These are phyloP conservation scores for Acleris literana DNA, from an alignment of 2,888 invertebrate genomes.

Conservation along the genomic window DNA sequence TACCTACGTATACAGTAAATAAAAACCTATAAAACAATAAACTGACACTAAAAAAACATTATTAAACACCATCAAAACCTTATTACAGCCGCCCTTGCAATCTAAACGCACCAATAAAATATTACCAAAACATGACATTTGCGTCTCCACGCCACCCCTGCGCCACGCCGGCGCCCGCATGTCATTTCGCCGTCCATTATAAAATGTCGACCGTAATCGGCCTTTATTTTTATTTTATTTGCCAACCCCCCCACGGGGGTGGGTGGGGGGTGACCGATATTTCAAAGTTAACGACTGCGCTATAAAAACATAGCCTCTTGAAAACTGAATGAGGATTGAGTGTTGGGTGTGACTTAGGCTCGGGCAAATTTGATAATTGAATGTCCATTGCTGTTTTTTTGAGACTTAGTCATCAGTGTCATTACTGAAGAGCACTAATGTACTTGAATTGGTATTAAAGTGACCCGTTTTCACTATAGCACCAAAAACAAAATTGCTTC, in stretches of 20 bases:
- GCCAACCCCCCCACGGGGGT: conserved; percentile 56
- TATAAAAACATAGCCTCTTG: conserved; percentile 78
- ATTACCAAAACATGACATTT: conserved; percentile 29
- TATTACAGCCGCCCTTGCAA: not conserved
- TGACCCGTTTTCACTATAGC: no score
- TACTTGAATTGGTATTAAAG: no score
- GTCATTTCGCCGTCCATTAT: conserved; percentile 80
- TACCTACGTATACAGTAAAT: no score
- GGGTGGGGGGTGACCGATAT: conserved; percentile 65
- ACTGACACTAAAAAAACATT: not conserved
- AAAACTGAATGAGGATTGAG: conserved; percentile 69
- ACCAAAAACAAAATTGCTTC: no score
- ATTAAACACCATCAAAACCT: conserved; percentile 3
- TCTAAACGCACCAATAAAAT: not conserved
- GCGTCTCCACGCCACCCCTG: conserved; percentile 39
- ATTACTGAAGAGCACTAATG: no score
- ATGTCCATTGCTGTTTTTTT: not conserved
- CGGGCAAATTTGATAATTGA: conserved; percentile 33
- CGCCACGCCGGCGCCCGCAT: conserved; percentile 76
- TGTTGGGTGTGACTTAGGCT: conserved; percentile 51
- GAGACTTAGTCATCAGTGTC: no score
- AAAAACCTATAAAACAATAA: no score
- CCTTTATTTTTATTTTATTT: conserved; percentile 83
- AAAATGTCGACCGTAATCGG: conserved; percentile 81
- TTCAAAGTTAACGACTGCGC: conserved; percentile 81